Evolutionary conservation across 2,888 invertebrate species (phyloP).

Genomic region (Microctonus aethiopoides): DNA sequence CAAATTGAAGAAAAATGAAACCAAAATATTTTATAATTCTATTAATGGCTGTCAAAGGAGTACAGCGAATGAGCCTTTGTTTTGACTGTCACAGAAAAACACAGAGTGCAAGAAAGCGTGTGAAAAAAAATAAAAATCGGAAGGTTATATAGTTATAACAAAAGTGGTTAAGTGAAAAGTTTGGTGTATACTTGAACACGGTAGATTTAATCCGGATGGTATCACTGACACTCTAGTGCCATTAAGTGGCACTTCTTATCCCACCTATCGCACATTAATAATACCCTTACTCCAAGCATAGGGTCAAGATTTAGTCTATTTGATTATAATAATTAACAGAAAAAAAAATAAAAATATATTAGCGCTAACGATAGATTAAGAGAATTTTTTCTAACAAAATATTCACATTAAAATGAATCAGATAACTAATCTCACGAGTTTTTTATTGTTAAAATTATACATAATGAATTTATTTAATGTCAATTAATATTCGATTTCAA

Average conservation of each 20-base stretch:
- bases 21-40: too few relatives aligned
- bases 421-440: too few relatives aligned
- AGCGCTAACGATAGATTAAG: too few relatives aligned
- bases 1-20: too few relatives aligned
- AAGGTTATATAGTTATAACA: background rate
- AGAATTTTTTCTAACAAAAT: too few relatives aligned
- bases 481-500: too few relatives aligned
- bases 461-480: too few relatives aligned
- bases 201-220: slow-evolving; percentile 27
- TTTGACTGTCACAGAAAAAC: background rate
- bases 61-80: too few relatives aligned
- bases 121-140: background rate
- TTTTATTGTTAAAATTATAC: too few relatives aligned
- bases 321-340: background rate
- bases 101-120: background rate
- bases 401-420: too few relatives aligned
- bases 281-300: background rate
- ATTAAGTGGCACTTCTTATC: slow-evolving; percentile 18
- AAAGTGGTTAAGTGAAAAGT: slow-evolving; percentile 45
- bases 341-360: background rate
- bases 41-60: too few relatives aligned
- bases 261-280: slow-evolving; percentile 24
- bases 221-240: slow-evolving; percentile 26
- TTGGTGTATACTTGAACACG: slow-evolving; percentile 39
- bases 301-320: background rate